Evolutionary conservation across 2,797 vertebrate species (phyloP), one percentile per base, ranked within the genome.

Genomic region (Pogoniulus pusillus): DNA sequence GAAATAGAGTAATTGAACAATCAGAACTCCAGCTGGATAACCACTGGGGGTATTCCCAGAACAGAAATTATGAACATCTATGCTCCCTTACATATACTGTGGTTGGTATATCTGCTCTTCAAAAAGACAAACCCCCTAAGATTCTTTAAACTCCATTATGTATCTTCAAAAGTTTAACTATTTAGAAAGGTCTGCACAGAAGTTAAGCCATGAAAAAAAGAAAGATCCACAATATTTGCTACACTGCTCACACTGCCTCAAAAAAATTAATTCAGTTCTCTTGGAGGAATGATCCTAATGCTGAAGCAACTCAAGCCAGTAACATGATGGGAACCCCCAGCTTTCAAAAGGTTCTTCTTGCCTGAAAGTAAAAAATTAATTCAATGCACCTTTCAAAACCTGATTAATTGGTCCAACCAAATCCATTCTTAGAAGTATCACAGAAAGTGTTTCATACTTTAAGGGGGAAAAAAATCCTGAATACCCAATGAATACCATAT

Each of bases 1-100:
- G 95, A 54, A 97, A 96, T 6, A 97, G 91, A 97, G 88, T 74
- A 83, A 96, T 32, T 57, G 71, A 87, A 80, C 90, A 93, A 81
- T 96, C 88, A 94, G 80, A 94, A 90, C 75, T 93, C 77, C 84
- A 89, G 87, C 82, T 75, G 76, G 24, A 89, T 29, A 74, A 91
- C 35, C 80, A 79, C 59, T 12, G n/a, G 2, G 82, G 88, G 59
- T 13, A 73, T 90, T 70, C 74, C 91, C 91, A 92, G 72, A 72
- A 77, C 47, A 88, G 10, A 43, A 45, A 62, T 6, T 13, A 35
- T 27, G 47, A 89, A 45, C 55, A 74, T 39, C 82, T 80, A 29
- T 13, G 29, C 64, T 91, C 68, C 77, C 79, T 82, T 29, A 47
- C 49, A 73, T 14, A 54, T 2, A 27, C 24, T 4, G 2, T 20